Conservation (phyloP, 92 coral and sea anemone species). For the Blastomussa wellsi region DNA sequence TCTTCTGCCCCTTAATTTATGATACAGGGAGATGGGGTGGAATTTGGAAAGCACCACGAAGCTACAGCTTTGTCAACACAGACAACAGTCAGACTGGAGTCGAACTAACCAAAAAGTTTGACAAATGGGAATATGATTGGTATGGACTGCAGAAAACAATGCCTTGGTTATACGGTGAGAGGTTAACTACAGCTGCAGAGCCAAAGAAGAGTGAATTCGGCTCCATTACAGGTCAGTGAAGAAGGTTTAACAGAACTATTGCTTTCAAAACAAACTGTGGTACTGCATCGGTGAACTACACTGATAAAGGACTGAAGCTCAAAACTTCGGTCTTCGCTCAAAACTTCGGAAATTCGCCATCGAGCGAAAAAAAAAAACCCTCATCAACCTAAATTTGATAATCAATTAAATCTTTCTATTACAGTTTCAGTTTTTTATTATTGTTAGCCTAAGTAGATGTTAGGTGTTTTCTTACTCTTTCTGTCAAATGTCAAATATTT, state of each 20-base stretch:
- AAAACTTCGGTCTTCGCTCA: neutral
- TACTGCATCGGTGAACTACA: neutral
- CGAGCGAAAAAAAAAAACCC: no score
- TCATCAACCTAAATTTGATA: no score
- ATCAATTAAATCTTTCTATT: no score
- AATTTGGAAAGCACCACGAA: conserved; percentile 75
- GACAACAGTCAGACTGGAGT: conserved; percentile 62
- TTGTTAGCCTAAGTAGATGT: no score
- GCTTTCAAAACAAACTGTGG: neutral
- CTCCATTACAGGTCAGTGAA: conserved; percentile 43
- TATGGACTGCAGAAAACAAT: conserved; percentile 64
- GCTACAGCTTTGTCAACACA: conserved; percentile 63
- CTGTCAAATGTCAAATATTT: no score
- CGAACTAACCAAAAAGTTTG: conserved; percentile 56
- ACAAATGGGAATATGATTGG: conserved; percentile 58
- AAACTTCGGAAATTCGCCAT: neutral
- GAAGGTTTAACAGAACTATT: no score
- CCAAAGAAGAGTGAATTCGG: conserved; percentile 33
- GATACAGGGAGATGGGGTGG: conserved; percentile 75
- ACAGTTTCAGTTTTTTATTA: no score
- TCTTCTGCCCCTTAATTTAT: neutral
- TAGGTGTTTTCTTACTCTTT: no score
- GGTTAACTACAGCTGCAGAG: conserved; percentile 50
- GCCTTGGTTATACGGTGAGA: conserved; percentile 74
- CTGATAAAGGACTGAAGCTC: neutral